Percentiles rank a stretch among this genome's conserved stretches.
Evolutionary conservation across 2,888 invertebrate genomes (phyloP).

Genomic region (Polydrusus pterygomalis): DNA sequence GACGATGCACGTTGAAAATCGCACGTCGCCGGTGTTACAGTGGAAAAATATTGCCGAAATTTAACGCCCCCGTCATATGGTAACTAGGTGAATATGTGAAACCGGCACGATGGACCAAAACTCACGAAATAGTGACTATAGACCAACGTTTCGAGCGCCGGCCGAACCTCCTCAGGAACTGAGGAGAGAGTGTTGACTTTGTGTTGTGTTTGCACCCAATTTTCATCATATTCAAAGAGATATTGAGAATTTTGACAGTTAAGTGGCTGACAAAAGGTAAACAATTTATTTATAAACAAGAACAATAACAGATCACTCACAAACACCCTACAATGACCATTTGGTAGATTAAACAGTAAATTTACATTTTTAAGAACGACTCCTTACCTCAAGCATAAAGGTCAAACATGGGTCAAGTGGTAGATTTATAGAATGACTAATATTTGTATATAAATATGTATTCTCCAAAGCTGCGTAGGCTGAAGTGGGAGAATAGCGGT

Average conservation of each 20-base stretch:
- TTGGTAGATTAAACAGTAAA: not conserved
- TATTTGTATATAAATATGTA: too few relatives aligned
- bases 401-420: slow-evolving; percentile 19
- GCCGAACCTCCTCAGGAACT: slow-evolving; percentile 30
- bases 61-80: slow-evolving; percentile 62
- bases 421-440: too few relatives aligned
- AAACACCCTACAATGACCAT: not conserved
- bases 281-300: slow-evolving; percentile 1
- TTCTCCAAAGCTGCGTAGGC: too few relatives aligned
- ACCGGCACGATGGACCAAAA: slow-evolving; percentile 51
- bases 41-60: slow-evolving; percentile 57
- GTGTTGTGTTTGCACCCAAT: slow-evolving; percentile 30
- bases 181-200: slow-evolving; percentile 42
- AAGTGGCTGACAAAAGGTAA: slow-evolving; percentile 53
- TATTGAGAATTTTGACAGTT: slow-evolving; percentile 44
- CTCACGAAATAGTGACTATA: slow-evolving; percentile 57
- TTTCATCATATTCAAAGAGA: slow-evolving; percentile 35
- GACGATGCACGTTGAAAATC: slow-evolving; percentile 60
- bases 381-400: not conserved
- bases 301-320: too few relatives aligned
- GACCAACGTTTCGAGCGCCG: slow-evolving; percentile 46
- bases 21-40: slow-evolving; percentile 39
- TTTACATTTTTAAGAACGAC: too few relatives aligned
- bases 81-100: slow-evolving; percentile 53
- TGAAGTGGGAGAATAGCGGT: too few relatives aligned